Evolutionary conservation across 1,140 invertebrate species (phyloP), one percentile per base, ranked within the genome.

Genomic region (Eueides isabella): DNA sequence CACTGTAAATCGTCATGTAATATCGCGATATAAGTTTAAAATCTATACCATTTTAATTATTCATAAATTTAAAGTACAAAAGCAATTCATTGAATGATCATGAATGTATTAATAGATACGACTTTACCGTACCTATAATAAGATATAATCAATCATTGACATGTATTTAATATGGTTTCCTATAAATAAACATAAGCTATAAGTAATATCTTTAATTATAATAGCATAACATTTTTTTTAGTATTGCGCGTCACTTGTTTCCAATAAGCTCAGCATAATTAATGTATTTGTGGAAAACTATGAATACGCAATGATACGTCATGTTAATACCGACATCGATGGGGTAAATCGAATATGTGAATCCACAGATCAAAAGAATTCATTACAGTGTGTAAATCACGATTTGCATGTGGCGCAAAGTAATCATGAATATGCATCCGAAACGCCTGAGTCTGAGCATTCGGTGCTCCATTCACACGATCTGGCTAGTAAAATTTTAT

Each of bases 341-440:
- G 87, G 90, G 88, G 86, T 89, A 92, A 93, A 92, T 92, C 91
- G 92, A 93, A 93, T 92, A 93, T 91, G 84, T 87, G 90, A 90
- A 91, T 92, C 85, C 87, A 85, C 89, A 93, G 90, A 93, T 93
- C 91, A 93, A 93, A 93, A 93, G 91, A 93, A 93, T 93, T 91
- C 88, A 93, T 93, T 93, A 93, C 88, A 91, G 84, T 91, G 89
- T 93, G 91, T 92, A 92, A 92, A 93, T 92, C 90, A 87, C 82
- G 83, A 93, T 93, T 93, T 93, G 91, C 91, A 93, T 93, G 90
- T 89, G 90, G 88, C 86, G 86, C 82, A 83, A 83, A 85, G 79
- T 75, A 78, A 82, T 88, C 84, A 92, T 93, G 90, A 93, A 92
- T 92, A 92, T 92, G 91, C 91, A 92, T 91, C 83, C 78, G 75